These are phyloP conservation scores for Grammomys dolichurus DNA, from an alignment of 2,113 vertebrate genomes.

Conservation along the genomic window DNA sequence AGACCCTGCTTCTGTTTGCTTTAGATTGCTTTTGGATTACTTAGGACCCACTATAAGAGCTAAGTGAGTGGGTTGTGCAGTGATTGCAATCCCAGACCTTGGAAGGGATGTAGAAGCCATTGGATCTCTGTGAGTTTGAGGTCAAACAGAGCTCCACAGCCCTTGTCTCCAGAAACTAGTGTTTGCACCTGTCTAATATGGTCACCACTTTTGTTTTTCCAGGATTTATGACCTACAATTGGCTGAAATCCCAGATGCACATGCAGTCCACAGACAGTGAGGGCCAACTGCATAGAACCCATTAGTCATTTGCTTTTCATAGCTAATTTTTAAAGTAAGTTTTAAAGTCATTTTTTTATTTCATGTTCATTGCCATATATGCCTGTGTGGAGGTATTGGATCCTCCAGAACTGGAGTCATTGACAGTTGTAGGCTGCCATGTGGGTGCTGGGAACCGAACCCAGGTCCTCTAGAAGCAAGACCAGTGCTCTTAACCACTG, in stretches of 20 bases:
- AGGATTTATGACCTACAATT: background rate
- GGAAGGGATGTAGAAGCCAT: background rate
- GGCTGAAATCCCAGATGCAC: too few species aligned
- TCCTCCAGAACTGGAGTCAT: too few species aligned
- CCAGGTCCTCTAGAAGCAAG: too few species aligned
- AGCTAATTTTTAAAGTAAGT: background rate
- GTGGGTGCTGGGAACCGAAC: too few species aligned
- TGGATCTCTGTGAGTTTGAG: background rate
- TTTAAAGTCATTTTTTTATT: too few species aligned
- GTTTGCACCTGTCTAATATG: background rate
- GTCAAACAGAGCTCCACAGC: background rate
- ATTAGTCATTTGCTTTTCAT: slow-evolving; percentile 49
- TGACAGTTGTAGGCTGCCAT: too few species aligned
- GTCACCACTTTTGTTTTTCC: background rate
- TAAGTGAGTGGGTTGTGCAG: background rate
- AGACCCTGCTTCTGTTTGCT: background rate
- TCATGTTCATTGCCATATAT: too few species aligned
- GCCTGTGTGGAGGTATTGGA: too few species aligned
- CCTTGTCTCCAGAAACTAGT: background rate
- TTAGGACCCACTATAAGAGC: background rate
- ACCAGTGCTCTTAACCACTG: too few species aligned
- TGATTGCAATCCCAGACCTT: background rate
- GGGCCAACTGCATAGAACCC: background rate
- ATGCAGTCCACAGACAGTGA: background rate
- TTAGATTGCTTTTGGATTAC: background rate